Evolutionary conservation across 2,888 invertebrate species (phyloP), one percentile per base, ranked within the genome.

Genomic region (Eurois occulta): DNA sequence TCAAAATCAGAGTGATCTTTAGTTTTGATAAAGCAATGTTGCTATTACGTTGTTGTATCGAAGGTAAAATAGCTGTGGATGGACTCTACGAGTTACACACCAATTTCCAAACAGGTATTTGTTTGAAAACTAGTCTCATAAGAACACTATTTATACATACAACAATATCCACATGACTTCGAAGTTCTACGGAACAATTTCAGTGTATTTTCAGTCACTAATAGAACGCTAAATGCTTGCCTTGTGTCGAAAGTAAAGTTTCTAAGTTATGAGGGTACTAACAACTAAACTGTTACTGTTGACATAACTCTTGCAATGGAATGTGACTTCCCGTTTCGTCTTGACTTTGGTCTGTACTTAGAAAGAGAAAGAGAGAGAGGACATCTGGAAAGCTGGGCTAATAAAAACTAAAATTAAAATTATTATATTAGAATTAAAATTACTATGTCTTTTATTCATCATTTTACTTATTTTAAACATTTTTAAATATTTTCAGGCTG

Each of bases 181-280:
- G 41, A 21, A 35, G 32, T 24, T 67, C 11, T 28, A 13, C 24
- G 2, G 35, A 28, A 38, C 16, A 60, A 38, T 67, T 67, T 1
- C 10, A 38, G n/a, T 13, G 43, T 66, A 41, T 58, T 65, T 78
- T 67, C 16, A 32, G 78, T 35, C 24, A 66, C 16, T 77, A 48
- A 35, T 66, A 67, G 66, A 58, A 66, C 35, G 43, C 35, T 78
- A 66, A 76, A 43, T 60, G 82, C n/a, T 48, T 35, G 38, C 32
- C 55, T 28, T 71, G 38, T 81, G 18, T 75, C 43, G 81, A 16
- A 43, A 52, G 24, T 67, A 67, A 84, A 52, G 38, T 66, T 28
- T 1, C 35, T 32, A 79, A 84, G 60, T 80, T 79, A 80, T 35
- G 84, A 35, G 38, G 16, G n/a, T 66, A 78, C 48, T 69, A 60